Evolutionary conservation across 2,797 vertebrate genomes (phyloP).

Genomic region (Rhinoraja longicauda): DNA sequence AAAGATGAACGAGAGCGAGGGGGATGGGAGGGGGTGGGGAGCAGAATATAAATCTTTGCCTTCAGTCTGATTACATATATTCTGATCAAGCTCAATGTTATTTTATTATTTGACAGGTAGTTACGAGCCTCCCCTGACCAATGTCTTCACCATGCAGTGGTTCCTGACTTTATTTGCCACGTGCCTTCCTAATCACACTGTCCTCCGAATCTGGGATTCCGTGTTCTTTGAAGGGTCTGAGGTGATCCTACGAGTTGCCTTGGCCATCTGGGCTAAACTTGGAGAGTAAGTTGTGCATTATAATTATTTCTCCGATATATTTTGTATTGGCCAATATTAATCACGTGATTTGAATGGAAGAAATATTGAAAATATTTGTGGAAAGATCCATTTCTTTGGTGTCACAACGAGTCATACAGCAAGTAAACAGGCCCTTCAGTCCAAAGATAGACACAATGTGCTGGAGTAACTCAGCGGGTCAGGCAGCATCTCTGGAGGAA

Average conservation of each 20-base stretch:
- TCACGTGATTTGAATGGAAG: not conserved
- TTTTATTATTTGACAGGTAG: conserved; percentile 66
- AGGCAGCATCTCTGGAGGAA: too few species aligned
- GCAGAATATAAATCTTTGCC: not conserved
- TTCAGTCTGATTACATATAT: not conserved
- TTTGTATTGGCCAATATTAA: not conserved
- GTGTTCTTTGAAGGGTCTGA: conserved; percentile 97
- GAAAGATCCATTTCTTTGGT: not conserved
- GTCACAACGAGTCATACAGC: too few species aligned
- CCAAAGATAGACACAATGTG: too few species aligned
- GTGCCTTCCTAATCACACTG: conserved; percentile 86
- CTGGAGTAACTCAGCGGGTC: too few species aligned
- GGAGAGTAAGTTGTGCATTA: conserved; percentile 78
- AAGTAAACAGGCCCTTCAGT: too few species aligned
- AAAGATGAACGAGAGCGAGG: not conserved
- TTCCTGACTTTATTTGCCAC: conserved; percentile 97
- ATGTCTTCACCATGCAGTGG: conserved; percentile 99
- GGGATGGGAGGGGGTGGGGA: too few species aligned
- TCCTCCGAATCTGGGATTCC: conserved; percentile 97
- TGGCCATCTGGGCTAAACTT: conserved; percentile 91
- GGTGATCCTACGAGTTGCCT: conserved; percentile 83
- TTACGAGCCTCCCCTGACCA: conserved; percentile 93
- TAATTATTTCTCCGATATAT: not conserved
- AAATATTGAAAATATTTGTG: not conserved
- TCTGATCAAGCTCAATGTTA: not conserved